A percentile compares a stretch with the other conserved stretches of the same genome.
These are phyloP conservation scores for Oryzias javanicus DNA, from an alignment of 2,113 vertebrate genomes.

Conservation along the genomic window DNA sequence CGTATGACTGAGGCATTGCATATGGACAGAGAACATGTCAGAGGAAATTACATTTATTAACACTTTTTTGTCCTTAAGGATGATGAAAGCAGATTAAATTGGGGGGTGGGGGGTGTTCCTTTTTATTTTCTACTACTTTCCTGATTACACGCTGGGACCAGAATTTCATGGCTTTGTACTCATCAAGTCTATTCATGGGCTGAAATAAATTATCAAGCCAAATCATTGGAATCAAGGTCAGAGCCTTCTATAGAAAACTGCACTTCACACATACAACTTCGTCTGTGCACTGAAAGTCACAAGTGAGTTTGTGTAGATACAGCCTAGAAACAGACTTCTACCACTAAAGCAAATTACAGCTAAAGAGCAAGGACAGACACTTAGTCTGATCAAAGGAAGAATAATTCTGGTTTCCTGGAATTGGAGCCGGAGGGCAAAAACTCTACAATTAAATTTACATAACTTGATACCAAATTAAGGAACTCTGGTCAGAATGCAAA, in stretches of 20 bases:
- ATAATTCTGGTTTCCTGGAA: neutral
- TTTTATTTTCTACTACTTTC: slow-evolving; percentile 17
- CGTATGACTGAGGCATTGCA: too few relatives aligned
- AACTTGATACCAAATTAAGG: neutral
- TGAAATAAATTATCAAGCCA: slow-evolving; percentile 1
- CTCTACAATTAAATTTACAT: neutral
- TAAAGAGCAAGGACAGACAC: neutral
- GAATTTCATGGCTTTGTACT: slow-evolving; percentile 6
- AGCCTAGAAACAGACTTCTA: neutral
- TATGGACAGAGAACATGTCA: too few relatives aligned
- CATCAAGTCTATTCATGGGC: neutral
- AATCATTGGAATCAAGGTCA: slow-evolving; percentile 9
- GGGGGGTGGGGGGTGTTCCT: neutral
- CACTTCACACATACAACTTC: too few relatives aligned
- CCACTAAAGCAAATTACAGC: slow-evolving; percentile 1
- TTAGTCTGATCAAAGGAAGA: neutral
- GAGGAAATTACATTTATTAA: too few relatives aligned
- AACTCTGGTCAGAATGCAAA: neutral
- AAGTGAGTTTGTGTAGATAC: neutral
- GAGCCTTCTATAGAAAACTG: neutral
- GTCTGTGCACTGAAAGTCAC: too few relatives aligned
- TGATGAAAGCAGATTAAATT: too few relatives aligned
- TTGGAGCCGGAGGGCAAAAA: neutral
- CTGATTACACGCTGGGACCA: slow-evolving; percentile 6
- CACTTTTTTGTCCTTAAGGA: too few relatives aligned